phyloP scores from a whole-genome alignment of 2,113 vertebrate genomes.

The Nothobranchius kuhntae region DNA sequence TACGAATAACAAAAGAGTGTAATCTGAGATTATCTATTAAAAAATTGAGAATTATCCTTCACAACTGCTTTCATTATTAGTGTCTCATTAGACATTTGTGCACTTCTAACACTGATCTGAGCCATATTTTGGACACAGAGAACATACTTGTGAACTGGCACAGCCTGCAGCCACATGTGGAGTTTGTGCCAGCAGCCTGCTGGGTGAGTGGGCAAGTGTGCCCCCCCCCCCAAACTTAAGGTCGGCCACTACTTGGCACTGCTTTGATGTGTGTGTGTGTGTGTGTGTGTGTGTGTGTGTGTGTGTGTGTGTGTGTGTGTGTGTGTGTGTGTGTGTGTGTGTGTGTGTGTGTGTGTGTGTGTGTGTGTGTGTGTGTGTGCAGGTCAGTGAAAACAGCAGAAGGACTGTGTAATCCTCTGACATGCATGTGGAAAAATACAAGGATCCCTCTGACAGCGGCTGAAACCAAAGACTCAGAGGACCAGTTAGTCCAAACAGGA shows the following conservation, averaged over 20 bases:
- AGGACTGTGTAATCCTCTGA: conserved; percentile 75
- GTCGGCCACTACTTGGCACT: conserved; percentile 49
- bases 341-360: conserved; percentile 35
- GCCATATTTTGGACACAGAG: conserved; percentile 7
- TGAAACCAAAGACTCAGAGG: conserved; percentile 55
- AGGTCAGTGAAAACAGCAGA: conserved; percentile 64
- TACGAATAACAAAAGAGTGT: too few species aligned
- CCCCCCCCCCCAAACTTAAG: conserved; percentile 45
- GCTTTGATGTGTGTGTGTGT: conserved; percentile 65
- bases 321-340: conserved; percentile 37
- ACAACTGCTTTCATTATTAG: conserved; percentile 13
- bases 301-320: conserved; percentile 21
- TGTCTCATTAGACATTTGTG: conserved; percentile 15
- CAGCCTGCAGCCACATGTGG: conserved; percentile 68
- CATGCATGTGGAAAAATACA: conserved; percentile 77
- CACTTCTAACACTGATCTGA: not conserved
- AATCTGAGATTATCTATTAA: not conserved
- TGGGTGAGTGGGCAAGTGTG: conserved; percentile 53
- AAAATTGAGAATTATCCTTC: too few species aligned
- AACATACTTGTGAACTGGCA: conserved; percentile 59
- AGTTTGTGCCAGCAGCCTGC: conserved; percentile 62
- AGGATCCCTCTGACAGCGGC: conserved; percentile 68
- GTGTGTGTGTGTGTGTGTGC: conserved; percentile 20
- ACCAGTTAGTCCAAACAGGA: conserved; percentile 51
- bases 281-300: conserved; percentile 18